These are phyloP conservation scores for Scolopax rusticola DNA, from an alignment of 2,797 vertebrate genomes.

Conservation along the genomic window DNA sequence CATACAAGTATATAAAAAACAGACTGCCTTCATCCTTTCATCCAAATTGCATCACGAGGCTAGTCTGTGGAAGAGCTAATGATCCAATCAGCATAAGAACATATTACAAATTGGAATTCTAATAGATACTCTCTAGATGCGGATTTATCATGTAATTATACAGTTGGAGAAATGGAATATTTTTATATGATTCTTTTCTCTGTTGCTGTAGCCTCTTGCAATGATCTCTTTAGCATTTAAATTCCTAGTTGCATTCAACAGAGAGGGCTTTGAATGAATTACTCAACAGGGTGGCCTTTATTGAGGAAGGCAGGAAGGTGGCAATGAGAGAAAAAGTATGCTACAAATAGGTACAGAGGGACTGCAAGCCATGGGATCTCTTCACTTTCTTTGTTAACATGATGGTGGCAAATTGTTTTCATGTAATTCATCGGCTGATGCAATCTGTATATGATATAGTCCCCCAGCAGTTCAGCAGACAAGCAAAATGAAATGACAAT, in stretches of 20 bases:
- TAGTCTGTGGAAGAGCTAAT: constrained; percentile 30
- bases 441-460: not conserved
- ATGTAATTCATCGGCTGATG: not conserved
- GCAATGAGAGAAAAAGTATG: not conserved
- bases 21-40: not conserved
- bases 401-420: not conserved
- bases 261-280: not conserved
- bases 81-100: constrained; percentile 22
- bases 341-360: not conserved
- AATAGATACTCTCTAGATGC: not conserved
- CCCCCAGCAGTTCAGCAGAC: not conserved
- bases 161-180: not conserved
- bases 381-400: not conserved
- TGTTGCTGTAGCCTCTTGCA: not conserved
- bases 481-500: not conserved
- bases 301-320: not conserved
- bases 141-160: constrained; percentile 25
- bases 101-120: constrained; percentile 21
- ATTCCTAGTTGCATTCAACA: not conserved
- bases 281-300: not conserved
- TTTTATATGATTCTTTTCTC: constrained; percentile 12
- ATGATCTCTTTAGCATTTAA: not conserved
- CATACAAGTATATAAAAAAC: not conserved
- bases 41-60: not conserved
- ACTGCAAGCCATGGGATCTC: not conserved